A percentile compares a stretch with the other conserved stretches of the same genome.
Conservation (phyloP, 2,113 vertebrate species). For the Tyrannus savana region DNA sequence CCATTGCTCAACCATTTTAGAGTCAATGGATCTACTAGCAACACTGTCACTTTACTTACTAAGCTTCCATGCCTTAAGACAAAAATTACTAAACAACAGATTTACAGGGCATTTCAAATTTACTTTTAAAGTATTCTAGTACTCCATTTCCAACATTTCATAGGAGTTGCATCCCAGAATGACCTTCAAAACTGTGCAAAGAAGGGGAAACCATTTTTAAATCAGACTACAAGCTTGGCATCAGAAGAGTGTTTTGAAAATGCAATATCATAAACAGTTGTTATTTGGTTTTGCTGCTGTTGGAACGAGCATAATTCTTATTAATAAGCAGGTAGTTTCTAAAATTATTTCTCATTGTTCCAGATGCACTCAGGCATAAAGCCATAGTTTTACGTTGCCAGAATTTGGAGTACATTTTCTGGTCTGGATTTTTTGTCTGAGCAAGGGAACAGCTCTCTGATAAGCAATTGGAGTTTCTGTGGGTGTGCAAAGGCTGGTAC, state of each 20-base stretch:
- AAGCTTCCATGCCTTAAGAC: neutral
- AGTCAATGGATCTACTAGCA: neutral
- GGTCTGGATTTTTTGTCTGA: neutral
- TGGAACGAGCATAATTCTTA: conserved; percentile 49
- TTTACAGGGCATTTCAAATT: neutral
- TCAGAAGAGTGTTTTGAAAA: conserved; percentile 48
- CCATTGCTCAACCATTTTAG: neutral
- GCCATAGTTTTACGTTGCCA: conserved; percentile 12
- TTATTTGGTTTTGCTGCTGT: conserved; percentile 57
- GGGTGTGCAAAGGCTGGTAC: neutral
- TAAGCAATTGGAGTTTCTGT: neutral
- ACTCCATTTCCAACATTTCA: neutral
- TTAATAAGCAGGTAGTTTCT: conserved; percentile 58
- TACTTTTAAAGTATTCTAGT: neutral
- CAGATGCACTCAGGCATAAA: conserved; percentile 23
- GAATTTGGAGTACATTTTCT: neutral
- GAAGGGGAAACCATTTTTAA: neutral
- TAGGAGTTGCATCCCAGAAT: neutral
- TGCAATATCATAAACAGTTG: conserved; percentile 49
- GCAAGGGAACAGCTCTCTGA: neutral
- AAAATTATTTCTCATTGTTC: conserved; percentile 60
- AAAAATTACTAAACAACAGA: neutral
- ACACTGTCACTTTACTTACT: neutral
- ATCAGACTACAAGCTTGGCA: conserved; percentile 20
- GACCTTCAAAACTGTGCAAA: neutral